Evolutionary conservation across 2,797 vertebrate species (phyloP), one percentile per base, ranked within the genome.

Genomic region (Antrozous pallidus): DNA sequence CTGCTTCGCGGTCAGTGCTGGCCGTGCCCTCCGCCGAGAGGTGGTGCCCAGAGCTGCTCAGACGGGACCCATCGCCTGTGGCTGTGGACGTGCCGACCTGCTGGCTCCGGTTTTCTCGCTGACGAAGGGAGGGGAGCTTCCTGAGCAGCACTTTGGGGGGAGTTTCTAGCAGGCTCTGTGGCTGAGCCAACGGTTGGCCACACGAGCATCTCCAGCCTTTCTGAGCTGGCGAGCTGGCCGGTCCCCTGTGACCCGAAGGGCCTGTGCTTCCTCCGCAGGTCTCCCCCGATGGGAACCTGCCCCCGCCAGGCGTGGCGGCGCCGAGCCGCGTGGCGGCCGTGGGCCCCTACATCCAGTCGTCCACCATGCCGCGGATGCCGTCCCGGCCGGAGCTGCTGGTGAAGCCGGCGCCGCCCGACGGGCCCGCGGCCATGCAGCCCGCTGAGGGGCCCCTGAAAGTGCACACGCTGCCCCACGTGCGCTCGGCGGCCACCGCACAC

Each of bases 291-390:
- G 98, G 98, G 74, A 99, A 98, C 97, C 97, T 98, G 22, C 97
- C 98, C 54, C 99, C 98, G 95, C 98, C 98, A 90, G 98, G 97
- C 1, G 98, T 98, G 92, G 98, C 98, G 2, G 98, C 99, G 73
- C 98, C 98, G 10, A 98, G 98, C 87, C 98, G 99, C 0, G 99
- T 99, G 98, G 99, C 99, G 22, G 99, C 99, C 0, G 99, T 99
- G 10, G 99, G 99, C 73, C 99, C 99, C 3, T 99, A 99, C 42
- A 99, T 99, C 96, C 99, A 99, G 98, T 99, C 99, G 0, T 99
- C 99, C 96, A 99, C 99, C 24, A 98, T 99, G 99, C 99, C 99
- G 24, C 98, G 99, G 8, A 98, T 99, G 95, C 97, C 98, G 88
- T 98, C 98, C n/a, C 98, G 99, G 96, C 99, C 99, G 1, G 99